These are phyloP conservation scores for Natator depressus DNA, from an alignment of 2,113 vertebrate species.

Conservation along the genomic window DNA sequence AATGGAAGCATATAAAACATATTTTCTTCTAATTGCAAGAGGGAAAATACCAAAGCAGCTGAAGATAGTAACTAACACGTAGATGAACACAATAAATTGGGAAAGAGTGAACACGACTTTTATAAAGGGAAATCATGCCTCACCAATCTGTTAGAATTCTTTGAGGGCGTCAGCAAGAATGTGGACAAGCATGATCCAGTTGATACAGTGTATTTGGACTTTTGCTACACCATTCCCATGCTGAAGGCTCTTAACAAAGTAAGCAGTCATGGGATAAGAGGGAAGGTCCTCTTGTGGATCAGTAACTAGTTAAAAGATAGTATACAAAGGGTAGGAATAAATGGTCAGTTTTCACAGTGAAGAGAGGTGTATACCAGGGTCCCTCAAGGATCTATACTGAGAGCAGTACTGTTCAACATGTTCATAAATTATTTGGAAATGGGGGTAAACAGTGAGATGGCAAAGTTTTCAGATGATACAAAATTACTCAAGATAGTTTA, in stretches of 20 bases:
- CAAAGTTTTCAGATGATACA: background rate
- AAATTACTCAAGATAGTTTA: background rate
- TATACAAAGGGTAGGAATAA: background rate
- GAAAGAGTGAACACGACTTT: background rate
- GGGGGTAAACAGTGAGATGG: background rate
- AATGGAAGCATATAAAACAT: background rate
- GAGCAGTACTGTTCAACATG: background rate
- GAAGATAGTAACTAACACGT: background rate
- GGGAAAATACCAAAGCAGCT: background rate
- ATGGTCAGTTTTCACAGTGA: background rate
- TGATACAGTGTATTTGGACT: background rate
- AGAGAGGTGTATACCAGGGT: background rate
- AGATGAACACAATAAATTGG: background rate
- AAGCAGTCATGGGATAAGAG: background rate
- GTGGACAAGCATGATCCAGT: background rate
- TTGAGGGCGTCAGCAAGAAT: background rate
- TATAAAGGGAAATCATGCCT: background rate
- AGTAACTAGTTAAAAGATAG: background rate
- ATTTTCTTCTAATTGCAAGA: background rate
- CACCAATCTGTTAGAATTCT: background rate
- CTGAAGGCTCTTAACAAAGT: background rate
- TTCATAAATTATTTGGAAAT: background rate
- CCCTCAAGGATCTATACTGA: background rate
- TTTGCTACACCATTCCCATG: background rate
- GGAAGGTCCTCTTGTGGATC: background rate